These are phyloP conservation scores for Drosophila putrida DNA, from an alignment of 2,888 invertebrate genomes.

Conservation along the genomic window DNA sequence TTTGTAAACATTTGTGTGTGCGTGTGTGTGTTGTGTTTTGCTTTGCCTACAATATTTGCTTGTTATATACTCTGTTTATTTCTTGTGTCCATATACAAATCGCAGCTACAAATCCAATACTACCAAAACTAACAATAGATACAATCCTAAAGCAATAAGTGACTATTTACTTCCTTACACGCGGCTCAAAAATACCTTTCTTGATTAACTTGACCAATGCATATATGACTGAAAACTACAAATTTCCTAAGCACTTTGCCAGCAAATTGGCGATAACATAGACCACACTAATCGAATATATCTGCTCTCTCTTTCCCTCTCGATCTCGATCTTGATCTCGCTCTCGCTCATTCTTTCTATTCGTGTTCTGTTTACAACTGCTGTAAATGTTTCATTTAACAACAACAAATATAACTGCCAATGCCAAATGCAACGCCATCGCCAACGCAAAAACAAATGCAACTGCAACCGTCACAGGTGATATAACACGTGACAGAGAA, in stretches of 20 bases:
- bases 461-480: conserved; percentile 86
- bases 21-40: conserved; percentile 38
- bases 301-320: conserved; percentile 43
- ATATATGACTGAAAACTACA: conserved; percentile 44
- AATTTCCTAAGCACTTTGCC: conserved; percentile 55
- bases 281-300: conserved; percentile 55
- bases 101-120: conserved; percentile 39
- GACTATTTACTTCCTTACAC: conserved; percentile 36
- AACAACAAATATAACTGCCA: conserved; percentile 10
- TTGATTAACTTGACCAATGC: conserved; percentile 69
- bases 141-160: conserved; percentile 27
- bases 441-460: conserved; percentile 27
- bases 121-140: conserved; percentile 32
- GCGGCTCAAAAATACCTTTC: conserved; percentile 78
- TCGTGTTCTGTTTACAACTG: conserved; percentile 20
- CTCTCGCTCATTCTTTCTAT: conserved; percentile 15
- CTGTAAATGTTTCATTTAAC: conserved; percentile 1
- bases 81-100: conserved; percentile 46
- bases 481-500: conserved; percentile 91
- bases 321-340: conserved; percentile 4
- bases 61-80: conserved; percentile 68
- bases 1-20: conserved; percentile 63
- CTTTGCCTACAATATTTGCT: conserved; percentile 66
- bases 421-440: conserved; percentile 19
- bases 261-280: conserved; percentile 13